Evolutionary conservation across 2,797 vertebrate genomes (phyloP).

Genomic region (Perodicticus potto): DNA sequence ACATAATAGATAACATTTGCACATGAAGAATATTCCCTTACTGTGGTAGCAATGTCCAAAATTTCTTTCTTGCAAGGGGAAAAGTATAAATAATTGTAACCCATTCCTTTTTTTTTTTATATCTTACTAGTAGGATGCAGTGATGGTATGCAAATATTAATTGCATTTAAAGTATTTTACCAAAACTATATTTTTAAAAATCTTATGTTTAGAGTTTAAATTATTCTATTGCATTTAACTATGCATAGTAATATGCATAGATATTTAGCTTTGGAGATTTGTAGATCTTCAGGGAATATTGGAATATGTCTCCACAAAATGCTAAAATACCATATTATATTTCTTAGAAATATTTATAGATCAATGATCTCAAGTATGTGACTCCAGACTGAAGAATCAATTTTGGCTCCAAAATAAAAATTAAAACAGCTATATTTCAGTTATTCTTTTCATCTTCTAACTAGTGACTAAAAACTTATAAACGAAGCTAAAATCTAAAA

Average conservation of each 20-base stretch:
- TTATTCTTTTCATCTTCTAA: slow-evolving; percentile 1
- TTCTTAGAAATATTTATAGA: slow-evolving; percentile 38
- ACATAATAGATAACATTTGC: not conserved
- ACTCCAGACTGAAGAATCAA: not conserved
- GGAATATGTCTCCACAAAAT: not conserved
- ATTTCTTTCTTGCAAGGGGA: slow-evolving; percentile 29
- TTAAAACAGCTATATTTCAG: not conserved
- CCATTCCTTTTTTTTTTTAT: not conserved
- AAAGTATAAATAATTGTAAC: not conserved
- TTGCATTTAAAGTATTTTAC: slow-evolving; percentile 48
- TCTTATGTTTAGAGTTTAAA: slow-evolving; percentile 40
- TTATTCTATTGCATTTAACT: slow-evolving; percentile 35
- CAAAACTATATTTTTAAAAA: slow-evolving; percentile 19
- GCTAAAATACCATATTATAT: slow-evolving; percentile 10
- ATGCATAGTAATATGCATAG: not conserved
- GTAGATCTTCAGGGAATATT: slow-evolving; percentile 11
- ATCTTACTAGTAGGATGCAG: slow-evolving; percentile 12
- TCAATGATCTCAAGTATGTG: not conserved
- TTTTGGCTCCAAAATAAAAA: slow-evolving; percentile 32
- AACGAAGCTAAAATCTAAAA: slow-evolving; percentile 45
- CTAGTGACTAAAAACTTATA: not conserved
- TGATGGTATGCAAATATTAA: slow-evolving; percentile 22
- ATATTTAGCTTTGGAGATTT: slow-evolving; percentile 40
- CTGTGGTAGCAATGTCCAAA: not conserved
- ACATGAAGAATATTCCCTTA: slow-evolving; percentile 55